Base-by-base conservation (phyloP, 2,888 invertebrate species). In the Drosophila anceps region DNA sequence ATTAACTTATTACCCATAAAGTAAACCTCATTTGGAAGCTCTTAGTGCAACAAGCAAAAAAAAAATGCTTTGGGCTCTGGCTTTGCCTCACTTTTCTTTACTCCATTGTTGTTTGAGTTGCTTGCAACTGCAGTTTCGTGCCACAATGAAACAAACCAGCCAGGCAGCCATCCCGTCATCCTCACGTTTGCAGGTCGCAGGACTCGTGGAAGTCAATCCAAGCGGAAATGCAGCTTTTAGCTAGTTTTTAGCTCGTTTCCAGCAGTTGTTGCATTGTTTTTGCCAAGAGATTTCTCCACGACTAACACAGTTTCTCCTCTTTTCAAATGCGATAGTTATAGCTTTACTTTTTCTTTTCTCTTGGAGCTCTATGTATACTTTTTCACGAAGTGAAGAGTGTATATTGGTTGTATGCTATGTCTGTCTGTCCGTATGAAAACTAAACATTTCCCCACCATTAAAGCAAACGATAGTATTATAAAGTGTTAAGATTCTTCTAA, bases 161-260 rank as follows among this genome's bases (percentile, higher is more conserved):
- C 54, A 24, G 51, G 50, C 69, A 59, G 54, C 48, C 76, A 60
- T 33, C 50, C 55, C 57, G 48, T 29, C 55, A 66, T 53, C 48
- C 65, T 64, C 60, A 59, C 57, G 59, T 62, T 50, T 69, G 62
- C 63, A 76, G 51, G 54, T 54, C 65, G 66, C 60, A 67, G 57
- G 57, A 57, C 43, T 65, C 75, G 73, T 86, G 81, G 48, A 88
- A 82, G 85, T 82, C 86, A 90, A 90, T 73, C 84, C 78, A 74
- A 90, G 84, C 90, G 84, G 84, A 85, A 90, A 90, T 90, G 83
- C 88, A 71, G 84, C 84, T 85, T 85, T 85, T 85, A 85, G 88
- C 88, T 90, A 83, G 81, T 90, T 85, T 88, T 88, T 85, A 88
- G 84, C 50, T 67, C 44, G 54, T 57, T 53, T 39, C 29, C 37